Evolutionary conservation across 1,140 invertebrate genomes (phyloP).

Genomic region (Brachionus manjavacas): DNA sequence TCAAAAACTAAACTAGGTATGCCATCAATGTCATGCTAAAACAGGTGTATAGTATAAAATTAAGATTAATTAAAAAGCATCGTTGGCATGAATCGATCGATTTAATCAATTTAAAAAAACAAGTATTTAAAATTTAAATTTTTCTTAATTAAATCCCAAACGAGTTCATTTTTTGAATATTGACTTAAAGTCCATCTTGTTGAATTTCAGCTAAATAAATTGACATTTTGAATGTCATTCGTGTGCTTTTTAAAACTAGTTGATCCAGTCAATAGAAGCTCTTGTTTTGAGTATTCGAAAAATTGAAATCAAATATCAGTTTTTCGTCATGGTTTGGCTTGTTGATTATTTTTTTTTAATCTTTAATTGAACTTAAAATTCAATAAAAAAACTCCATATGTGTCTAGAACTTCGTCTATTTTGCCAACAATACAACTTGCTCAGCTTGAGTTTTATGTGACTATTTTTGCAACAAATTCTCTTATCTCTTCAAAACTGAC

Average conservation of each 20-base stretch:
- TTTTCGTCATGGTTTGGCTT: neutral
- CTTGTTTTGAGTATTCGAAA: neutral
- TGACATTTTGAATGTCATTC: neutral
- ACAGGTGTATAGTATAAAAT: neutral
- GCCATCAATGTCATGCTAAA: neutral
- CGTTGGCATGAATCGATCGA: neutral
- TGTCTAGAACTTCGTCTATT: neutral
- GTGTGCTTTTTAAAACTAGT: neutral
- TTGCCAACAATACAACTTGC: neutral
- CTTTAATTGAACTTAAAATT: neutral
- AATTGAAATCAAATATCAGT: slow-evolving; percentile 7
- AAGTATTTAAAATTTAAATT: neutral
- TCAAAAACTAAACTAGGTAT: neutral
- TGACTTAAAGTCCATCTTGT: neutral
- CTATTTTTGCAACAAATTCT: neutral
- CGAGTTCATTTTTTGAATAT: neutral
- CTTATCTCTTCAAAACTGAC: neutral
- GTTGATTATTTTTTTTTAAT: neutral
- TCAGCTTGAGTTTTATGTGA: neutral
- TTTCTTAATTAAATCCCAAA: slow-evolving; percentile 5
- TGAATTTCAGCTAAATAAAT: neutral
- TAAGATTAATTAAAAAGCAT: neutral
- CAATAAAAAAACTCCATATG: neutral
- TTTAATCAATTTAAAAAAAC: neutral
- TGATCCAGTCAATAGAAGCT: neutral